These are phyloP conservation scores for Oreochromis mossambicus DNA, from an alignment of 2,797 vertebrate genomes.

Conservation along the genomic window DNA sequence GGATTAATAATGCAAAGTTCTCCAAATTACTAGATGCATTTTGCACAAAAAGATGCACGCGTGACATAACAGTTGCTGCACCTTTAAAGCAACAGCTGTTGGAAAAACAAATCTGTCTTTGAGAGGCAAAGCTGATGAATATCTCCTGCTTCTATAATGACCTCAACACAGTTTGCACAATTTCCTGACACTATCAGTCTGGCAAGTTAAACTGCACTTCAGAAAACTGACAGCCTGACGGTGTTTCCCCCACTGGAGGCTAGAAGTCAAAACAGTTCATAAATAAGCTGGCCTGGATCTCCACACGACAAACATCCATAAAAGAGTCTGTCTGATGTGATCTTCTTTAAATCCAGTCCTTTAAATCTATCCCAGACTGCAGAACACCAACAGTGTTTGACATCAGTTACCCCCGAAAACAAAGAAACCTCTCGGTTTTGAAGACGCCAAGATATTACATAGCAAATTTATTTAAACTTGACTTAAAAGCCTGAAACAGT, in stretches of 20 bases:
- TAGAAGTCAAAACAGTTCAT: not conserved
- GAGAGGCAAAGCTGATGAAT: not conserved
- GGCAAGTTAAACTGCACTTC: not conserved
- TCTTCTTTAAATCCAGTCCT: not conserved
- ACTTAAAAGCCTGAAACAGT: not conserved
- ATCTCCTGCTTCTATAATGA: not conserved
- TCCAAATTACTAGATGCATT: not conserved
- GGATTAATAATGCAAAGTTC: not conserved
- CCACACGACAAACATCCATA: not conserved
- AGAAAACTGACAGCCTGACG: not conserved
- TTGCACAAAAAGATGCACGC: not conserved
- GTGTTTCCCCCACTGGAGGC: not conserved
- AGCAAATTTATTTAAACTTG: not conserved
- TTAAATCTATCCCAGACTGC: not conserved
- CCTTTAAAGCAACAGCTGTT: not conserved
- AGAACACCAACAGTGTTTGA: not conserved
- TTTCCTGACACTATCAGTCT: not conserved
- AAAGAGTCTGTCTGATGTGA: not conserved
- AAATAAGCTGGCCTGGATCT: not conserved
- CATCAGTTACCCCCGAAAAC: not conserved
- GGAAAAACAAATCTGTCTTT: not conserved
- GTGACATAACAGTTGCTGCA: not conserved
- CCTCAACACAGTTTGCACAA: not conserved
- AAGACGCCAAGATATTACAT: not conserved
- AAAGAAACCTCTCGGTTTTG: not conserved